Evolutionary conservation across 2,113 vertebrate genomes (phyloP).

Genomic region (Alligator sinensis): DNA sequence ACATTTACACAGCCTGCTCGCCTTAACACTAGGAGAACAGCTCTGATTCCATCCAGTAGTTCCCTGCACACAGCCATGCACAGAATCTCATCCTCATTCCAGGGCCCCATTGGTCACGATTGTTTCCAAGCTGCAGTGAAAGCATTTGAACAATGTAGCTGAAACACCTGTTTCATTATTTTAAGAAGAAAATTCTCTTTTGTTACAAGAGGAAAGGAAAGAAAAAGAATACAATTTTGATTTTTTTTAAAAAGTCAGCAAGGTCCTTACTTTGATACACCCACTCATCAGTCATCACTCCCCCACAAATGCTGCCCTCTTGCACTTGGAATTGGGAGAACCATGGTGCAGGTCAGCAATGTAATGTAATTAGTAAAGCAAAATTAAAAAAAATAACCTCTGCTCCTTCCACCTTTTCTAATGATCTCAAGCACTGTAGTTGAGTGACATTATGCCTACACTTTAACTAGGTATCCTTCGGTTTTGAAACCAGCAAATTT

Average conservation of each 20-base stretch:
- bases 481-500: conserved; percentile 42
- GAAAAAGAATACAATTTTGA: neutral
- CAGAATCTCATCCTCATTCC: neutral
- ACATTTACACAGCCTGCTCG: neutral
- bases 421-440: neutral
- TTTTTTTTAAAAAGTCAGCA: neutral
- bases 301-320: neutral
- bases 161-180: neutral
- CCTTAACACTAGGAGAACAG: neutral
- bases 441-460: neutral
- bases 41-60: neutral
- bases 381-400: neutral
- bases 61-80: neutral
- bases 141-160: neutral
- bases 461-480: neutral
- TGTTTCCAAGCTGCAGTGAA: neutral
- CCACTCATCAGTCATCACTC: neutral
- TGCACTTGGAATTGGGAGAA: neutral
- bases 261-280: neutral
- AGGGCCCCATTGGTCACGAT: neutral
- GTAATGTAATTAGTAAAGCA: neutral
- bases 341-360: neutral
- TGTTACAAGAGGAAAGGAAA: neutral
- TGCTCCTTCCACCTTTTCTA: neutral
- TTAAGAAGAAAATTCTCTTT: neutral